Percentiles rank a stretch among this genome's conserved stretches.
phyloP scores from a whole-genome alignment of 2,797 vertebrate species.

The Carapus acus region DNA sequence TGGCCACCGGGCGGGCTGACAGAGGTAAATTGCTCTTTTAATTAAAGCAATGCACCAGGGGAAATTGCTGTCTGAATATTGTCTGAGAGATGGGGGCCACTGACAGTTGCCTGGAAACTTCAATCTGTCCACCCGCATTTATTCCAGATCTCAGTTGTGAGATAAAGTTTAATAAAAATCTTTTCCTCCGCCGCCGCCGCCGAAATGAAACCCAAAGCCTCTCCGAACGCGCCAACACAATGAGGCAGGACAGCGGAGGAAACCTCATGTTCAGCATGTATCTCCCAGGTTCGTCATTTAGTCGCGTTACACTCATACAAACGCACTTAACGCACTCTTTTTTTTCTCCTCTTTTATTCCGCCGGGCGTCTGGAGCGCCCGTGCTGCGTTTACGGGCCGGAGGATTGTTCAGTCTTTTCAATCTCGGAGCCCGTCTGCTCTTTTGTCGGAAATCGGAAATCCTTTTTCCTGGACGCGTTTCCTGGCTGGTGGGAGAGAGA shows the following conservation, averaged over 20 bases:
- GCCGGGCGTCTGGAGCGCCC: constrained; percentile 16
- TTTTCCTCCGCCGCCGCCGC: constrained; percentile 61
- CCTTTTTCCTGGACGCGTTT: constrained; percentile 99
- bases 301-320: constrained; percentile 16
- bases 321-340: not conserved
- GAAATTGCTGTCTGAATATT: constrained; percentile 96
- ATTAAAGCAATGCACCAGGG: constrained; percentile 92
- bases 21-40: constrained; percentile 92
- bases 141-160: constrained; percentile 84
- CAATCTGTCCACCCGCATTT: constrained; percentile 79
- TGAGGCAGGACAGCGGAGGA: constrained; percentile 91
- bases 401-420: constrained; percentile 55
- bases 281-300: constrained; percentile 88
- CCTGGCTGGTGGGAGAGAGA: constrained; percentile 78
- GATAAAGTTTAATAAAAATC: constrained; percentile 88
- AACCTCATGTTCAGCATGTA: constrained; percentile 99
- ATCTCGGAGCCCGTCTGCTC: constrained; percentile 75
- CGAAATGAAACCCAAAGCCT: constrained; percentile 77
- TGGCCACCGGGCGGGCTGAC: constrained; percentile 78
- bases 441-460: constrained; percentile 97
- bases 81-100: constrained; percentile 78
- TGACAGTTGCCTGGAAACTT: constrained; percentile 91
- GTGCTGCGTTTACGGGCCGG: constrained; percentile 33
- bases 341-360: constrained; percentile 27
- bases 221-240: constrained; percentile 76